Conservation (phyloP, 2,797 vertebrate genomes). For the Cryptoprocta ferox region DNA sequence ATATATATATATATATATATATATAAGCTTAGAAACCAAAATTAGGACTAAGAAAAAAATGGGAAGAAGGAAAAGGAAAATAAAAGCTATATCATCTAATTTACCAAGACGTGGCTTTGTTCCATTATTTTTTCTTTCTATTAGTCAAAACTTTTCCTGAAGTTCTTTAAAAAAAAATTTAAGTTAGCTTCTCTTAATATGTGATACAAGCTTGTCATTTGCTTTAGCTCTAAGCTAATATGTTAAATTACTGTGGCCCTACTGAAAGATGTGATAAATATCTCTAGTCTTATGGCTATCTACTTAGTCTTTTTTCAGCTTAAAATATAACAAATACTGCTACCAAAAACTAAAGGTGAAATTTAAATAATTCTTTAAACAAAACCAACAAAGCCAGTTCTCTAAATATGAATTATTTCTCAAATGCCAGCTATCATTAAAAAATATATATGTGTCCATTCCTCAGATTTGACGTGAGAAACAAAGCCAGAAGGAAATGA, state of each 20-base stretch:
- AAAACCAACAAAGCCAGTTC: neutral
- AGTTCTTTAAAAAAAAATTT: neutral
- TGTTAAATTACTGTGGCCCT: neutral
- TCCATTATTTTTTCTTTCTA: neutral
- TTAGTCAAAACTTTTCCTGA: neutral
- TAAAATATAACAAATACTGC: neutral
- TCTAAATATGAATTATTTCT: neutral
- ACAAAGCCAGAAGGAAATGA: too few species aligned
- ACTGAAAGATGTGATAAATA: neutral
- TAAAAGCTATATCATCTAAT: neutral
- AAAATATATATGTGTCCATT: too few species aligned
- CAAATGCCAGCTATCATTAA: neutral
- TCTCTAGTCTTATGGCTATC: neutral
- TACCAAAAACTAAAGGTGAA: neutral
- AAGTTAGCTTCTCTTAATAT: neutral
- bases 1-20: neutral
- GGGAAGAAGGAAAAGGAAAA: neutral
- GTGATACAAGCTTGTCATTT: neutral
- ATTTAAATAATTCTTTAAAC: neutral
- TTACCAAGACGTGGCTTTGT: neutral
- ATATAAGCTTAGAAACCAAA: slow-evolving; percentile 11
- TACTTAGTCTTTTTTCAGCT: neutral
- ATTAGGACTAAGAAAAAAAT: neutral
- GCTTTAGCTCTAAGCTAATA: neutral
- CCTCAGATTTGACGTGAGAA: too few species aligned